phyloP scores from a whole-genome alignment of 2,888 invertebrate genomes.

The Hirtodrosophila duncani region DNA sequence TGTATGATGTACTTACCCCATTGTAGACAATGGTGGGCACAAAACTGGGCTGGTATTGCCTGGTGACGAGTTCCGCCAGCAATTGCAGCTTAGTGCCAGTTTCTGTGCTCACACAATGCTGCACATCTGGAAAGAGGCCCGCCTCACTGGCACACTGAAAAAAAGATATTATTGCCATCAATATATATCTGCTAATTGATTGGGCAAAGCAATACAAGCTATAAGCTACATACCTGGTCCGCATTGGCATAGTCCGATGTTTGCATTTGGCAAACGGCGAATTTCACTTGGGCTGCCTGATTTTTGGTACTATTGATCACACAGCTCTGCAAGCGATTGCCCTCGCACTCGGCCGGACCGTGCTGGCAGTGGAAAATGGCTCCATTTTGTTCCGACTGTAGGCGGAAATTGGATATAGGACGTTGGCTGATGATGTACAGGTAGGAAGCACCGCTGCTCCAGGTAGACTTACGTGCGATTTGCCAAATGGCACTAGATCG shows the following conservation, averaged over 20 bases:
- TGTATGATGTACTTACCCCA: constrained; percentile 78
- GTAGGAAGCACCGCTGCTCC: too few relatives aligned
- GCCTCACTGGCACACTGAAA: constrained; percentile 77
- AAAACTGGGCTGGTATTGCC: constrained; percentile 76
- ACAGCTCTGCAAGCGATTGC: constrained; percentile 83
- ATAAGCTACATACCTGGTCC: constrained; percentile 50
- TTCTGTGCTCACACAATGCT: constrained; percentile 76
- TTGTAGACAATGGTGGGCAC: constrained; percentile 80
- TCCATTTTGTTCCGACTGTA: constrained; percentile 73
- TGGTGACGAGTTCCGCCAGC: constrained; percentile 79
- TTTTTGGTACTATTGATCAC: constrained; percentile 78
- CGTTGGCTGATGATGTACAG: too few relatives aligned
- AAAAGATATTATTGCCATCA: not conserved
- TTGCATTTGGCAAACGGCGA: constrained; percentile 81
- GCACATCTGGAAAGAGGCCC: constrained; percentile 76
- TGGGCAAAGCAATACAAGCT: constrained; percentile 24
- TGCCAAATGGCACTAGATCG: constrained; percentile 83
- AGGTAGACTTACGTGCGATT: constrained; percentile 80
- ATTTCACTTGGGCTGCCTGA: constrained; percentile 78
- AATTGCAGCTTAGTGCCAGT: constrained; percentile 79
- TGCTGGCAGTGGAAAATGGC: constrained; percentile 82
- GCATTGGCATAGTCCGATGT: constrained; percentile 76
- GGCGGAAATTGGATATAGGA: not conserved
- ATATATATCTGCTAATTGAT: constrained; percentile 22
- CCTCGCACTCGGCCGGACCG: constrained; percentile 82